These are phyloP conservation scores for Parus major DNA, from an alignment of 2,113 vertebrate genomes.

Conservation along the genomic window DNA sequence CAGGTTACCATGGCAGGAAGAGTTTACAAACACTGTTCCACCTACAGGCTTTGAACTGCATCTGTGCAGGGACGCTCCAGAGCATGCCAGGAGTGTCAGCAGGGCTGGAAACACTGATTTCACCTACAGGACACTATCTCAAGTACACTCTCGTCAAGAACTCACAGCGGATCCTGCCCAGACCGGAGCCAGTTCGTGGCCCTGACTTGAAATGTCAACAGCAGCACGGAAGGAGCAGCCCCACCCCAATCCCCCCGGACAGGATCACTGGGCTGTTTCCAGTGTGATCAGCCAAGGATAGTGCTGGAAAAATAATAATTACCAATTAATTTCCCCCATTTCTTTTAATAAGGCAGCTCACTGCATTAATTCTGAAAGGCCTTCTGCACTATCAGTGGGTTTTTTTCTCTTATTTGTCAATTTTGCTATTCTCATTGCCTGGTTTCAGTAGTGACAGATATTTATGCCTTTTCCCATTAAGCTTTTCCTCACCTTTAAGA, in stretches of 20 bases:
- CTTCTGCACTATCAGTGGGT: neutral
- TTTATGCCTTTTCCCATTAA: neutral
- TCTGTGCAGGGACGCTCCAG: neutral
- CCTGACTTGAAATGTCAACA: conserved; percentile 42
- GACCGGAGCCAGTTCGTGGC: neutral
- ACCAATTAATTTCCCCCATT: neutral
- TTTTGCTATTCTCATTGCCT: neutral
- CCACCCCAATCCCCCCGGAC: neutral
- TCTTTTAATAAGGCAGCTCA: neutral
- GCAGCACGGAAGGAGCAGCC: neutral
- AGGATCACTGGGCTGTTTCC: neutral
- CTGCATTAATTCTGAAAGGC: neutral
- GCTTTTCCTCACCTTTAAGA: neutral
- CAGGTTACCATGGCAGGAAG: conserved; percentile 26
- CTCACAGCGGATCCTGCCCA: conserved; percentile 3
- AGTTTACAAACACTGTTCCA: conserved; percentile 60
- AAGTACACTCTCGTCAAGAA: neutral
- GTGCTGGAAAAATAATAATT: neutral
- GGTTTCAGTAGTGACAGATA: neutral
- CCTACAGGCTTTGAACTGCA: conserved; percentile 25
- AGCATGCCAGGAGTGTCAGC: conserved; percentile 5
- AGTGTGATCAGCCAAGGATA: neutral
- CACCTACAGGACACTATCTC: conserved; percentile 54
- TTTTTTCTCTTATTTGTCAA: neutral
- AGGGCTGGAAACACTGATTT: conserved; percentile 50